Base-by-base conservation (phyloP, 2,888 invertebrate genomes). In the Drosophila nigricruria region DNA sequence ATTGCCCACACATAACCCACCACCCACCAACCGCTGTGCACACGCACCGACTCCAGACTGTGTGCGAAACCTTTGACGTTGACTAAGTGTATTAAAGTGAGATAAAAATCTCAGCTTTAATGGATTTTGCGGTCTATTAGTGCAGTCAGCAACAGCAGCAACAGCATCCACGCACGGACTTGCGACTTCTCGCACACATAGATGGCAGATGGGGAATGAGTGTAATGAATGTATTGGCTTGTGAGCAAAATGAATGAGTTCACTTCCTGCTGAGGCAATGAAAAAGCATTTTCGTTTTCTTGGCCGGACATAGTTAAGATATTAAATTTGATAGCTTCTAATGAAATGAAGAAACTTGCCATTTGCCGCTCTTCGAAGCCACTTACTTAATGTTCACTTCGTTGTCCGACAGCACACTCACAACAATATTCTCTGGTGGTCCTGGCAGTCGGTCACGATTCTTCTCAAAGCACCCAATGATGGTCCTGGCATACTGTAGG, bases 381-480 rank as follows among this genome's bases (percentile, higher is more conserved):
- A 90, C 89, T 87, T 63, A 93, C 93, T 93, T 88, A 23, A 96
- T 93, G 68, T 94, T 93, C 12, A 95, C 95, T 50, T 95, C 94
- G 83, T 94, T 94, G 9, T 94, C 93, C 62, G 95, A 94, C 12
- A 95, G 81, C 53, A 94, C 93, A 74, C 94, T 94, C 1, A 95
- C 94, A 23, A 93, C 93, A 10, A 96, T 93, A 85, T 95, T 95
- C 78, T 94, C 94, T 0, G 97, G 97, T n/a, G 96, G 96, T 14
- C 97, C 97, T 0, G 97, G 97, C 73, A 97, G 92, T 72, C 95
- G 94, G 67, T 96, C 96, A 57, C 96, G 94, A 23, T 96, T 95
- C 91, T 96, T 96, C 63, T 97, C 95, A 94, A 97, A 97, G 93
- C 97, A 97, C 18, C 95, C 95, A 73, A 97, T 95, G 43, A 97